Conservation (phyloP, 1,140 invertebrate species). For the Eriocheir sinensis region DNA sequence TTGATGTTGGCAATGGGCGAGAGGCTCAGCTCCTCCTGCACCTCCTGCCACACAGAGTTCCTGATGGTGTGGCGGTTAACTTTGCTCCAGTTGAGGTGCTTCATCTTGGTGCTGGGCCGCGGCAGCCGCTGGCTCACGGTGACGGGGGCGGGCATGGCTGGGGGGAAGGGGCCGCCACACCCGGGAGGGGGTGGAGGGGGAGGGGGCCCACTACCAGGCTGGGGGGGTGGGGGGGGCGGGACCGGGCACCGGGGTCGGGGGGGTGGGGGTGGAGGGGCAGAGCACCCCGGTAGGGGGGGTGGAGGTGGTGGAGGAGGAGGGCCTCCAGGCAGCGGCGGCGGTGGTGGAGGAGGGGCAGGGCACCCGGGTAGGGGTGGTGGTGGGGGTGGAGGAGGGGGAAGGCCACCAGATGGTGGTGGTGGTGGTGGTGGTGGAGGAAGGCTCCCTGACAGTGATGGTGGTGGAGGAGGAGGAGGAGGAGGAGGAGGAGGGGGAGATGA, state of each 20-base stretch:
- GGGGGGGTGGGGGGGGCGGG: slow-evolving; percentile 55
- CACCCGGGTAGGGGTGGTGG: slow-evolving; percentile 16
- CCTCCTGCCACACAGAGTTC: slow-evolving; percentile 68
- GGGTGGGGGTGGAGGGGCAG: slow-evolving; percentile 24
- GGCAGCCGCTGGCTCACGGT: slow-evolving; percentile 84
- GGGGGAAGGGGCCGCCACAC: slow-evolving; percentile 80
- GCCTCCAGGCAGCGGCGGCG: slow-evolving; percentile 41
- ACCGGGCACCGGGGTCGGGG: neutral
- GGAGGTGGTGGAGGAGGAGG: slow-evolving; percentile 44
- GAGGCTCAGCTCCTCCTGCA: slow-evolving; percentile 54
- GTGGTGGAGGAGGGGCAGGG: slow-evolving; percentile 59
- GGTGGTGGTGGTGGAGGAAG: slow-evolving; percentile 40
- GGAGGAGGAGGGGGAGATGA: neutral
- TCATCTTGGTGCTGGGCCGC: slow-evolving; percentile 94
- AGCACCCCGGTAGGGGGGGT: neutral
- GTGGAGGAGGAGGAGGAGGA: slow-evolving; percentile 81
- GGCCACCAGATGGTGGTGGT: slow-evolving; percentile 21
- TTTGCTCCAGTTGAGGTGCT: slow-evolving; percentile 96
- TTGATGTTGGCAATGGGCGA: slow-evolving; percentile 48
- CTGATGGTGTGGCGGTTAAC: slow-evolving; percentile 82
- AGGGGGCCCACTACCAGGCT: slow-evolving; percentile 81
- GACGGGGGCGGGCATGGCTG: slow-evolving; percentile 41
- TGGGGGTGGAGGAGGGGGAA: slow-evolving; percentile 65
- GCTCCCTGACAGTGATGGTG: slow-evolving; percentile 80
- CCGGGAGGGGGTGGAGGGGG: slow-evolving; percentile 82